Evolutionary conservation across 1,140 invertebrate genomes (phyloP), one percentile per base, ranked within the genome.

Genomic region (Hycleus cichorii): DNA sequence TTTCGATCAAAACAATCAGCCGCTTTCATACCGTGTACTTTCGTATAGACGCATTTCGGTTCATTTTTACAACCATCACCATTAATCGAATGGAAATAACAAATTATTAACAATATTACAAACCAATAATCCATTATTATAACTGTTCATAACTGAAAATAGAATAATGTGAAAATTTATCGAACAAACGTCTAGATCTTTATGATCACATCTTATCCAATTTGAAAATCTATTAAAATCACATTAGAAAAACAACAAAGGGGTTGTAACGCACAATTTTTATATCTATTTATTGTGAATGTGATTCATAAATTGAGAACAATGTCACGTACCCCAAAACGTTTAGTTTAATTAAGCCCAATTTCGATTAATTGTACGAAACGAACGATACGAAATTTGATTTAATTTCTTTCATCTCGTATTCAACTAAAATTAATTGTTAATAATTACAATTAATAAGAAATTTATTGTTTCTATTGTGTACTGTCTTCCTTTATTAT

Each of bases 1-100:
- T 66, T 48, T 42, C 46, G 64, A 10, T 60, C 24, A 42, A 57
- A 67, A 49, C 69, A 70, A 53, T 70, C 65, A 7, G 62, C 64
- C 9, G 60, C 58, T 48, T 62, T 66, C 54, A 70, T 63, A 27
- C 55, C 55, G 32, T 61, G 62, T 4, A 62, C 44, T 50, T 58
- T 54, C 2, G 47, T 47, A 5, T 63, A 59, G 39, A 50, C 59
- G 47, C 68, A 68, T 57, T 44, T 63, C 50, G 32, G 24, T 39
- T 63, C 64, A 9, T 60, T 55, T 24, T 59, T 58, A 44, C 65
- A 67, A 58, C 18, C 18, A 18, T 55, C 32, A 32, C 32, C 32
- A 32, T 32, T 32, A 32, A 32, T 32, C 4, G 7, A 32, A 32
- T 32, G 4, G 7, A 32, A 5, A 32, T 7, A 32, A 32, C 7